Evolutionary conservation across 2,113 vertebrate genomes (phyloP).

Genomic region (Sterna hirundo): DNA sequence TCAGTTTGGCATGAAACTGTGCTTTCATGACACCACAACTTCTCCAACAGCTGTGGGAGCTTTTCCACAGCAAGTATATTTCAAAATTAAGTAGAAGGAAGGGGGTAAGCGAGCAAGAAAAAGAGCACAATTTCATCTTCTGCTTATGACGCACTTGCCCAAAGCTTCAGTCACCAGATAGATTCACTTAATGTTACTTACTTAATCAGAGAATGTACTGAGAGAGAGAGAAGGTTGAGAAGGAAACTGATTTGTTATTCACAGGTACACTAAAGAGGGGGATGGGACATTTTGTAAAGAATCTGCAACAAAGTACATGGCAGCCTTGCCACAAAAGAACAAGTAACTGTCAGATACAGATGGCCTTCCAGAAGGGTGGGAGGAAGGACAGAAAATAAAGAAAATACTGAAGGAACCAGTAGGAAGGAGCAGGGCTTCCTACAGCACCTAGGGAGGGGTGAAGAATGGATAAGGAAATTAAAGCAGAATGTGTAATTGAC

Average conservation of each 20-base stretch:
- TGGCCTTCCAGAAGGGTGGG: conserved; percentile 36
- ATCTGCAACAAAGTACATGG: conserved; percentile 11
- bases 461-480: conserved; percentile 56
- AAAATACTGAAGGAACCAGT: conserved; percentile 40
- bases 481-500: conserved; percentile 69
- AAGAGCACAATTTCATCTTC: not conserved
- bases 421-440: not conserved
- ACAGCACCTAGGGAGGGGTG: conserved; percentile 9
- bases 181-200: not conserved
- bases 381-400: conserved; percentile 40
- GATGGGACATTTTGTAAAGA: not conserved
- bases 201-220: not conserved
- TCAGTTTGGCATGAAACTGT: not conserved
- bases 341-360: conserved; percentile 43
- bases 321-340: conserved; percentile 33
- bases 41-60: not conserved
- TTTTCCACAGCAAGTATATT: not conserved
- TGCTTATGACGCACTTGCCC: not conserved
- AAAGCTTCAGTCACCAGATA: not conserved
- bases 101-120: not conserved
- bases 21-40: not conserved
- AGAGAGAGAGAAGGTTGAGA: not conserved
- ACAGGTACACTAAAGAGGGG: not conserved
- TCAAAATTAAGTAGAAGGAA: not conserved
- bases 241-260: not conserved